Percentiles rank a stretch among this genome's conserved stretches.
These are phyloP conservation scores for Cataglyphis hispanica DNA, from an alignment of 1,140 invertebrate genomes.

Conservation along the genomic window DNA sequence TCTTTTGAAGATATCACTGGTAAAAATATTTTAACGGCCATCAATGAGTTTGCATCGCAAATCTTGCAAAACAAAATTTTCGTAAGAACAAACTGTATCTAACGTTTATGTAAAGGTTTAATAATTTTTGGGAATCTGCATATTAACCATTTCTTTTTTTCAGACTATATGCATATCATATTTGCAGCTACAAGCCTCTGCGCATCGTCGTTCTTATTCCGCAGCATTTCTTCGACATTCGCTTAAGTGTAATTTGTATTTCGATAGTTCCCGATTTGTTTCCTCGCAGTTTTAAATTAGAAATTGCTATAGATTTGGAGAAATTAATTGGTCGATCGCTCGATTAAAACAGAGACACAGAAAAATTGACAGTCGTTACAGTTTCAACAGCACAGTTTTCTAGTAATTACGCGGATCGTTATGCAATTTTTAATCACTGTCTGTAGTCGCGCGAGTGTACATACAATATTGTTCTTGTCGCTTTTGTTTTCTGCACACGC, in stretches of 20 bases:
- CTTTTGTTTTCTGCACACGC: slow-evolving; percentile 47
- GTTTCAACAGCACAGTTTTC: slow-evolving; percentile 25
- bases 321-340: not conserved
- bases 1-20: slow-evolving; percentile 8
- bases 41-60: not conserved
- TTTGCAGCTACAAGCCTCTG: not conserved
- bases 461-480: slow-evolving; percentile 28
- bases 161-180: not conserved
- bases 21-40: not conserved
- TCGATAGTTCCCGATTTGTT: not conserved
- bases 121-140: not conserved
- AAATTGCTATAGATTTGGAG: not conserved
- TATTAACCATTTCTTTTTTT: not conserved
- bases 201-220: not conserved
- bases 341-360: not conserved
- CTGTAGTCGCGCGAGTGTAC: not conserved
- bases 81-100: not conserved
- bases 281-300: not conserved
- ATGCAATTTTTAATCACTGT: slow-evolving; percentile 27
- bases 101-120: not conserved
- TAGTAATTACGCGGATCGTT: slow-evolving; percentile 26
- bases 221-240: not conserved
- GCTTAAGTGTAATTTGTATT: not conserved
- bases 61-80: slow-evolving; percentile 16
- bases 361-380: not conserved